Evolutionary conservation across 2,888 invertebrate species (phyloP).

Genomic region (Ectemnius cavifrons): DNA sequence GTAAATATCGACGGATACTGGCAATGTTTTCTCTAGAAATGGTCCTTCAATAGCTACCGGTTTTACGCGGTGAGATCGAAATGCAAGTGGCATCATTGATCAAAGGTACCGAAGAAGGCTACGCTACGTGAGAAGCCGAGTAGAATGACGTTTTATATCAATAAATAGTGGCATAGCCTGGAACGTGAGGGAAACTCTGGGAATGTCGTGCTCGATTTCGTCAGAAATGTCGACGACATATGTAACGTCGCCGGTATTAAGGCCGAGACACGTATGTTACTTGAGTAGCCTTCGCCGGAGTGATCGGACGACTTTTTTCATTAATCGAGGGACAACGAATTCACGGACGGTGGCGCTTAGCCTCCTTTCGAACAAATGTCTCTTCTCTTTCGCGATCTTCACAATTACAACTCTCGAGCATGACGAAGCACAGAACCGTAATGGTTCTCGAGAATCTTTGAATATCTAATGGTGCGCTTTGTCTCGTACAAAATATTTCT

Average conservation of each 20-base stretch:
- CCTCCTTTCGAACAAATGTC: constrained; percentile 57
- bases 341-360: constrained; percentile 68
- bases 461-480: neutral
- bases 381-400: constrained; percentile 13
- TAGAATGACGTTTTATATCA: constrained; percentile 16
- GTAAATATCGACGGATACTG: constrained; percentile 19
- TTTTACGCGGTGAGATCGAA: constrained; percentile 11
- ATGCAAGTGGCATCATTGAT: neutral
- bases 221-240: constrained; percentile 44
- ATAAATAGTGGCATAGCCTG: constrained; percentile 38
- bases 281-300: constrained; percentile 45
- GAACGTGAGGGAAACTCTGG: constrained; percentile 47
- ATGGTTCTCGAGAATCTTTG: neutral
- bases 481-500: neutral
- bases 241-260: constrained; percentile 57
- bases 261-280: constrained; percentile 42
- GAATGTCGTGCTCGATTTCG: constrained; percentile 54
- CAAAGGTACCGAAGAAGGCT: constrained; percentile 10
- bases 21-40: constrained; percentile 25
- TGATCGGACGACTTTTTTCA: constrained; percentile 53
- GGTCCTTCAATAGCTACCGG: constrained; percentile 22
- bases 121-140: constrained; percentile 40
- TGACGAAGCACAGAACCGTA: too few relatives aligned
- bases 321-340: constrained; percentile 63
- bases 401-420: neutral